Conservation (phyloP, 92 coral and sea anemone species). For the Ricordea florida region DNA sequence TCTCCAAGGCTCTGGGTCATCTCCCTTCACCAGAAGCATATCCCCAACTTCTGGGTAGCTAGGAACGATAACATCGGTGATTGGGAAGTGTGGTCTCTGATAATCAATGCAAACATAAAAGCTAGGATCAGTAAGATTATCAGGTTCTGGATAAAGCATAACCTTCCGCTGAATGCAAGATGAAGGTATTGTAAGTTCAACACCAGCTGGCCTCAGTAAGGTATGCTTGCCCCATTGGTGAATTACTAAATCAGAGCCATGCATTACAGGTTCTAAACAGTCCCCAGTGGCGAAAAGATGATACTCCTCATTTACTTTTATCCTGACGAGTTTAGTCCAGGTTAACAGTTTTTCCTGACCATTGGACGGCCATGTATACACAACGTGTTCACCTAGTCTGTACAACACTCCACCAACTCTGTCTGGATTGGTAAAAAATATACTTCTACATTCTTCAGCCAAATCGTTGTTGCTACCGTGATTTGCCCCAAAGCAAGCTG, state of each 20-base stretch:
- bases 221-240: slow-evolving; percentile 40
- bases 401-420: not conserved
- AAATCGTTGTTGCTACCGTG: slow-evolving; percentile 5
- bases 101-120: slow-evolving; percentile 3
- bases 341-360: not conserved
- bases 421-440: not conserved
- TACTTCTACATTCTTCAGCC: slow-evolving; percentile 12
- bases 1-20: slow-evolving; percentile 52
- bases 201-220: slow-evolving; percentile 5
- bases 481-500: not conserved
- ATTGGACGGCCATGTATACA: not conserved
- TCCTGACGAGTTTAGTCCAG: not conserved
- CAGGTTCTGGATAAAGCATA: slow-evolving; percentile 40
- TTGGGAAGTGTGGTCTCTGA: slow-evolving; percentile 12
- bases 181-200: slow-evolving; percentile 13
- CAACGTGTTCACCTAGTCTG: slow-evolving; percentile 21
- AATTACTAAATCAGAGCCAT: slow-evolving; percentile 11
- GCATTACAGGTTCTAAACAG: slow-evolving; percentile 10
- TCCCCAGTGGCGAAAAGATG: slow-evolving; percentile 30
- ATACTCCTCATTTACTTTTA: not conserved
- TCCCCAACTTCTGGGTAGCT: slow-evolving; percentile 53
- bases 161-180: slow-evolving; percentile 14
- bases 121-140: slow-evolving; percentile 29
- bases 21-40: slow-evolving; percentile 47
- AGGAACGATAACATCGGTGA: slow-evolving; percentile 32